Conservation (phyloP, 1,140 invertebrate genomes). For the Cydia pomonella region DNA sequence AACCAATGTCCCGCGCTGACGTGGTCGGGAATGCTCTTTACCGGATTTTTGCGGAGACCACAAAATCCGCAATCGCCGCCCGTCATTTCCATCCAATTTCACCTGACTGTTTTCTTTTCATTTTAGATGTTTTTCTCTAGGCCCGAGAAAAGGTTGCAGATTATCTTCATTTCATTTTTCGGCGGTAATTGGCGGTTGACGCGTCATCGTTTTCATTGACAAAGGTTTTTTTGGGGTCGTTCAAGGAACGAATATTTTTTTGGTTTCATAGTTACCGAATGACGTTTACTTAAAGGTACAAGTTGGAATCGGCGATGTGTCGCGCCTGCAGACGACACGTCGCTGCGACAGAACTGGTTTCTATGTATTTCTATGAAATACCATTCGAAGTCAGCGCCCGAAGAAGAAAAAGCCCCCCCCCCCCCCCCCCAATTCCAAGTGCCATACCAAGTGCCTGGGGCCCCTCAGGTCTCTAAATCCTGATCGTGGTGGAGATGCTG, state of each 20-base stretch:
- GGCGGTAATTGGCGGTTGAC: constrained; percentile 17
- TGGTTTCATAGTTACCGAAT: too few species aligned
- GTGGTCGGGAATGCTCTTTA: background rate
- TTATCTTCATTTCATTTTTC: constrained; percentile 21
- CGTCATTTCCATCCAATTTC: constrained; percentile 42
- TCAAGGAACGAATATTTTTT: background rate
- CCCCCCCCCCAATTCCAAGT: too few species aligned
- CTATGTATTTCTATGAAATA: too few species aligned
- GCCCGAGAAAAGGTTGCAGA: constrained; percentile 24
- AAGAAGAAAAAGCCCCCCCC: too few species aligned
- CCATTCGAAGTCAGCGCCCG: too few species aligned
- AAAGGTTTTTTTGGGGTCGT: background rate
- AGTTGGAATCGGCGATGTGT: too few species aligned
- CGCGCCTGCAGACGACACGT: too few species aligned
- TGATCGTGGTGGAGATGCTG: too few species aligned
- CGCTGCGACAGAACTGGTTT: too few species aligned
- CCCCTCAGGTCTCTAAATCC: too few species aligned
- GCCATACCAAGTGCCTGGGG: too few species aligned
- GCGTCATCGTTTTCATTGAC: background rate
- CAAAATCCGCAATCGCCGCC: constrained; percentile 35
- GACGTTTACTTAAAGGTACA: too few species aligned
- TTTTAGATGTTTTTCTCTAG: constrained; percentile 35
- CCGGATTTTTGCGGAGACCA: constrained; percentile 31
- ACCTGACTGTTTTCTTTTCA: constrained; percentile 43
- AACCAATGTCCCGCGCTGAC: background rate